phyloP scores from a whole-genome alignment of 2,113 vertebrate genomes.

The Eretmodus cyanostictus region DNA sequence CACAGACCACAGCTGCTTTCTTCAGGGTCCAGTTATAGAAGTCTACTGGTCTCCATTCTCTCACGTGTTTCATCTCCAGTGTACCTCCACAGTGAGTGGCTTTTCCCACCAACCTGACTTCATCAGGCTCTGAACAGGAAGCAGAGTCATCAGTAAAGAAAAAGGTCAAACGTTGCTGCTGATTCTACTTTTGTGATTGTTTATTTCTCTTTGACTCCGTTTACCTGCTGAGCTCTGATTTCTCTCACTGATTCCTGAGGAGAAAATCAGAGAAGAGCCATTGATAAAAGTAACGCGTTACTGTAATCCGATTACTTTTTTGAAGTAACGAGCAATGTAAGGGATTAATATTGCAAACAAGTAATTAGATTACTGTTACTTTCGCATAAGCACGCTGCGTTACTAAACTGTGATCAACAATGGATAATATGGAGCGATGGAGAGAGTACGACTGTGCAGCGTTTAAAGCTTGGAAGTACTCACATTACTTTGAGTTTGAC shows the following conservation, averaged over 20 bases:
- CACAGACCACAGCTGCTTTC: background rate
- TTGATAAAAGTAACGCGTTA: background rate
- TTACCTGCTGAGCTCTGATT: background rate
- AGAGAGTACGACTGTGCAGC: background rate
- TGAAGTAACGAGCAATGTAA: background rate
- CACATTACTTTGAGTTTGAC: background rate
- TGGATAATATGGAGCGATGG: background rate
- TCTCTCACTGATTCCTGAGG: background rate
- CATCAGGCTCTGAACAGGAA: background rate
- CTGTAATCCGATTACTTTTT: background rate
- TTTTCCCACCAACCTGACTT: background rate
- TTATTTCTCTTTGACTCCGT: background rate
- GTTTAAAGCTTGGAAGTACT: background rate
- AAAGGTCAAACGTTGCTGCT: background rate
- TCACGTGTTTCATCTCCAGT: background rate
- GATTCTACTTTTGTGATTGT: background rate
- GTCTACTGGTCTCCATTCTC: background rate
- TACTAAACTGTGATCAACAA: accelerated
- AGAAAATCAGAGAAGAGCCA: background rate
- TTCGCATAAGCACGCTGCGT: background rate
- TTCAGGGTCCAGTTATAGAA: background rate
- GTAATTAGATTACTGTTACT: background rate
- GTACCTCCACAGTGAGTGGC: background rate
- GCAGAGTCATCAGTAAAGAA: background rate
- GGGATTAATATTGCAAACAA: background rate